Evolutionary conservation across 2,888 invertebrate species (phyloP).

Genomic region (Dasysyrphus albostriatus): DNA sequence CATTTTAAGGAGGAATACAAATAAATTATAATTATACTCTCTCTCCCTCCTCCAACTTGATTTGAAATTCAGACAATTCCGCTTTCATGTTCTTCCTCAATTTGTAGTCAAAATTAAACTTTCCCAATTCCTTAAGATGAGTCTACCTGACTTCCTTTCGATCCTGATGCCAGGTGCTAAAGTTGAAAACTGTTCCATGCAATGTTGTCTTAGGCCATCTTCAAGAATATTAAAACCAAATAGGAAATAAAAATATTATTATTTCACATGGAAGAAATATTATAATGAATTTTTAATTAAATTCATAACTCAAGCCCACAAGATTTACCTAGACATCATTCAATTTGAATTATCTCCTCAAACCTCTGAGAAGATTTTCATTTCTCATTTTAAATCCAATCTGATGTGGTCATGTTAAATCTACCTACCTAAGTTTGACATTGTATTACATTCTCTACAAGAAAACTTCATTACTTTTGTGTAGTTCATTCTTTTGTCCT

Average conservation of each 20-base stretch:
- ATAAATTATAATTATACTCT: neutral
- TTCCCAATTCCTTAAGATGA: neutral
- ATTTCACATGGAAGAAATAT: neutral
- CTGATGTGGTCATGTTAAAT: constrained; percentile 34
- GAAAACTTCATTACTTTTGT: neutral
- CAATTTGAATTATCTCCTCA: constrained; percentile 35
- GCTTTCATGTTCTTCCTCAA: neutral
- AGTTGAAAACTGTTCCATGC: neutral
- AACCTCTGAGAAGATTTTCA: neutral
- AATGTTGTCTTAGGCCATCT: constrained; percentile 13
- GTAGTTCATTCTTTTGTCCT: neutral
- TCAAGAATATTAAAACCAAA: constrained; percentile 34
- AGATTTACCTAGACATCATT: neutral
- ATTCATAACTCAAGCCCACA: neutral
- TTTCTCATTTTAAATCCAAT: neutral
- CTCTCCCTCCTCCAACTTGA: neutral
- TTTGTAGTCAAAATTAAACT: neutral
- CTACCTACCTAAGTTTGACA: neutral
- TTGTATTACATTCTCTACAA: neutral
- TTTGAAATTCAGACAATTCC: constrained; percentile 44
- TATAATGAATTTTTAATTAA: constrained; percentile 20
- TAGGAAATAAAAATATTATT: neutral
- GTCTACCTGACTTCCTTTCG: constrained; percentile 35
- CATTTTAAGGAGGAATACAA: constrained; percentile 1
- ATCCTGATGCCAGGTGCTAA: constrained; percentile 26